phyloP scores from a whole-genome alignment of 2,113 vertebrate species.

The Chrysochloris asiatica region DNA sequence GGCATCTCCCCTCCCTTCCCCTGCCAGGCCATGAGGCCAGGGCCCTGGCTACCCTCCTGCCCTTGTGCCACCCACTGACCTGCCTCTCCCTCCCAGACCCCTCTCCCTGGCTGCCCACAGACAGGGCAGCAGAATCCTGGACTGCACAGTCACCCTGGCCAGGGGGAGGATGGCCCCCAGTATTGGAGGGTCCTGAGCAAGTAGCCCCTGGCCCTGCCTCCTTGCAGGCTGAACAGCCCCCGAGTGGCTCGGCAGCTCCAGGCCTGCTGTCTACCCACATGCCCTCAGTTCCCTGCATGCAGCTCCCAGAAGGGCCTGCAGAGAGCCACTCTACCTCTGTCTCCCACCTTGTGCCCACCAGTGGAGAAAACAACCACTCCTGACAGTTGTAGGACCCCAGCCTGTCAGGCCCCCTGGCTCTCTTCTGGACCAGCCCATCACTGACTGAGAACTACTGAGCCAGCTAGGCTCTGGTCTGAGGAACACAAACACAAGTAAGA shows the following conservation, averaged over 20 bases:
- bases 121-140: constrained; percentile 14
- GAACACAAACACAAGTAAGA: constrained; percentile 72
- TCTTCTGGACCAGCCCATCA: background rate
- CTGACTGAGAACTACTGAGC: constrained; percentile 16
- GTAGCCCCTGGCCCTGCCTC: background rate
- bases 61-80: background rate
- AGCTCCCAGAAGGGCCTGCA: background rate
- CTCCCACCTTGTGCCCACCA: background rate
- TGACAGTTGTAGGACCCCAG: background rate
- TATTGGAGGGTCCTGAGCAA: background rate
- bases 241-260: background rate
- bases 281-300: rapidly evolving
- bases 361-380: background rate
- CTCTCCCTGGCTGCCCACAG: background rate
- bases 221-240: background rate
- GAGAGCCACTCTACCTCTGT: background rate
- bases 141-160: background rate
- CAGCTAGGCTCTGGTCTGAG: background rate
- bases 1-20: background rate
- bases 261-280: rapidly evolving
- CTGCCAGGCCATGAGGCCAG: background rate
- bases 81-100: constrained; percentile 13
- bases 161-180: background rate
- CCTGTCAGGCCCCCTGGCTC: background rate
- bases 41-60: constrained; percentile 37